phyloP scores from a whole-genome alignment of 2,113 vertebrate genomes.

The Orientallactaga bullata region DNA sequence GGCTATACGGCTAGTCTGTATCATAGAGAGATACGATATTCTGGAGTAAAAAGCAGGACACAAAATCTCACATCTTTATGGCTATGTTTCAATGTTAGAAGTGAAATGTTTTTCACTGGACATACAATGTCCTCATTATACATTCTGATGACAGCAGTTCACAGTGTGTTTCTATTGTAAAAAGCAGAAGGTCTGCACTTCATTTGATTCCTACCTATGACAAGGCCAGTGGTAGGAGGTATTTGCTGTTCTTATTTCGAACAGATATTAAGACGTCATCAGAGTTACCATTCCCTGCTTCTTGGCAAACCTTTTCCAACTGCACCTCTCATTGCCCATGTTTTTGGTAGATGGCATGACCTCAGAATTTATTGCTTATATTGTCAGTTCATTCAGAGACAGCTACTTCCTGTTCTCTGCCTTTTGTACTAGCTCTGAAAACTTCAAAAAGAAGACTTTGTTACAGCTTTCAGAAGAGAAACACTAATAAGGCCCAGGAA shows the following conservation, averaged over 20 bases:
- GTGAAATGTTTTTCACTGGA: conserved; percentile 36
- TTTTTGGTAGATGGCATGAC: neutral
- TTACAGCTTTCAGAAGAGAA: too few species aligned
- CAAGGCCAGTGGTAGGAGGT: neutral
- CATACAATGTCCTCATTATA: conserved; percentile 20
- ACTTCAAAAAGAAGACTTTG: too few species aligned
- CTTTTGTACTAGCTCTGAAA: neutral
- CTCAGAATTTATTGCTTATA: neutral
- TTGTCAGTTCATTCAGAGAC: neutral
- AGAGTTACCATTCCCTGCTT: neutral
- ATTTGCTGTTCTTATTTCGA: neutral
- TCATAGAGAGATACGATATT: neutral
- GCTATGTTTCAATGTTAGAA: neutral
- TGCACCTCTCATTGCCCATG: neutral
- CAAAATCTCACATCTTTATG: neutral
- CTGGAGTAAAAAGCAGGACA: neutral
- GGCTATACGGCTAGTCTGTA: neutral
- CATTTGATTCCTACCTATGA: neutral
- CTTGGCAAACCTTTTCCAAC: neutral
- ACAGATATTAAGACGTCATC: neutral
- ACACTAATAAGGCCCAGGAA: neutral
- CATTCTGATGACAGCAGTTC: conserved; percentile 17
- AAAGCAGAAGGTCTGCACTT: conserved; percentile 33
- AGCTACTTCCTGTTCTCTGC: neutral
- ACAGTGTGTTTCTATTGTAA: conserved; percentile 29